A percentile compares a stretch with the other conserved stretches of the same genome.
Evolutionary conservation across 2,113 vertebrate genomes (phyloP).

Genomic region (Lycaon pictus): DNA sequence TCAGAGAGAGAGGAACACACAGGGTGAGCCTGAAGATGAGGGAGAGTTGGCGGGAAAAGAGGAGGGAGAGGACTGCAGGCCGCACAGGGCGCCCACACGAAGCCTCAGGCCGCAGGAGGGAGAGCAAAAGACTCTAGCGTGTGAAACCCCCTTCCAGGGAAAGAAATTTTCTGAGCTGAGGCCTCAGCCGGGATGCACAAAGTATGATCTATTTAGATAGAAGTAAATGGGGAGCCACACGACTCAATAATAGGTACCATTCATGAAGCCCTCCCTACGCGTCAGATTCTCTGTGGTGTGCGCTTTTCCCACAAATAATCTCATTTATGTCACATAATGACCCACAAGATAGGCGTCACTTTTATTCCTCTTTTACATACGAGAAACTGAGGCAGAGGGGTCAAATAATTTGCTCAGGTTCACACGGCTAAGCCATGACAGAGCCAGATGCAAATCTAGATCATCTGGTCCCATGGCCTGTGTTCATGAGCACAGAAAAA

Average conservation of each 20-base stretch:
- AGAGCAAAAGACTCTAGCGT: not conserved
- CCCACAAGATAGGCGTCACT: not conserved
- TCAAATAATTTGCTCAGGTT: constrained; percentile 26
- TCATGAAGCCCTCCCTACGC: not conserved
- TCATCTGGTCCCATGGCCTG: not conserved
- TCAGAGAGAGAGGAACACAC: not conserved
- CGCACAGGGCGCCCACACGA: not conserved
- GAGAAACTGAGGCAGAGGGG: not conserved
- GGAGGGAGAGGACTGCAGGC: not conserved
- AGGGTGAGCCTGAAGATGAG: not conserved
- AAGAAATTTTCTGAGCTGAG: not conserved
- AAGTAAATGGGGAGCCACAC: not conserved
- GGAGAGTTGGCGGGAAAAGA: not conserved
- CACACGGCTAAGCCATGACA: not conserved
- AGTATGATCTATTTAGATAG: not conserved
- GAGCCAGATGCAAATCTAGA: constrained; percentile 8
- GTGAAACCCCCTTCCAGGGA: not conserved
- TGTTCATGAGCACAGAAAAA: not conserved
- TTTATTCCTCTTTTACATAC: not conserved
- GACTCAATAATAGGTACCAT: not conserved
- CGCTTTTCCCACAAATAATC: not conserved
- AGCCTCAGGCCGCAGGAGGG: not conserved
- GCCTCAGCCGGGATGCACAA: not conserved
- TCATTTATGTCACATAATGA: not conserved
- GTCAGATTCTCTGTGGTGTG: not conserved